phyloP scores from a whole-genome alignment of 2,797 vertebrate genomes.

The Cirrhinus mrigala region DNA sequence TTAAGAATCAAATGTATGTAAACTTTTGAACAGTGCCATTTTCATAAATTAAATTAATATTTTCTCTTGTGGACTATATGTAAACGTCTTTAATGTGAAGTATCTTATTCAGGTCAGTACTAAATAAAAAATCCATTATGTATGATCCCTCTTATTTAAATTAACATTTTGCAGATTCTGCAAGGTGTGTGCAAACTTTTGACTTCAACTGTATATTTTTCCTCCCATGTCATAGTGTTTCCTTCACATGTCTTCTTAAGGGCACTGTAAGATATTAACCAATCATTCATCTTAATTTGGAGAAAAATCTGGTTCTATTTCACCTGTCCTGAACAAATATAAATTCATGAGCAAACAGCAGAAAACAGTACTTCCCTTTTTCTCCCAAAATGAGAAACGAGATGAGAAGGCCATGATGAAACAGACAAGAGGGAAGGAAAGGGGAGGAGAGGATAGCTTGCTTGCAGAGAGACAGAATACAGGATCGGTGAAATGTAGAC shows the following conservation, averaged over 20 bases:
- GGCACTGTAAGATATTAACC: not conserved
- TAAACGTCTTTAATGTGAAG: too few species aligned
- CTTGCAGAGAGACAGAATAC: constrained; percentile 56
- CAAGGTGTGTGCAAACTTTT: too few species aligned
- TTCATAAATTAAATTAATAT: too few species aligned
- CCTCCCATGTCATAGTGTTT: not conserved
- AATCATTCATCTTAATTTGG: not conserved
- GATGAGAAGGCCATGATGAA: constrained; percentile 93
- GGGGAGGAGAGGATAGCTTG: constrained; percentile 8
- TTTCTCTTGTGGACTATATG: too few species aligned
- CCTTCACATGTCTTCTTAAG: not conserved
- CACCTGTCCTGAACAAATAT: not conserved
- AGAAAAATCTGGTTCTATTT: not conserved
- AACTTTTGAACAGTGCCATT: too few species aligned
- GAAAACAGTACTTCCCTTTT: constrained; percentile 91
- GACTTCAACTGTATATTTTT: not conserved
- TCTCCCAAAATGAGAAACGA: constrained; percentile 97
- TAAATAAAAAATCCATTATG: too few species aligned
- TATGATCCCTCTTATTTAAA: too few species aligned
- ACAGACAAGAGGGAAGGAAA: not conserved
- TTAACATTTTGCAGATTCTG: too few species aligned
- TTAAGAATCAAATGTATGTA: too few species aligned
- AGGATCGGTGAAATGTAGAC: constrained; percentile 41
- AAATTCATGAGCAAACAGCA: constrained; percentile 37
- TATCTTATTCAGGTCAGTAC: too few species aligned